phyloP scores from a whole-genome alignment of 2,888 invertebrate species.

The Eretmocerus hayati region DNA sequence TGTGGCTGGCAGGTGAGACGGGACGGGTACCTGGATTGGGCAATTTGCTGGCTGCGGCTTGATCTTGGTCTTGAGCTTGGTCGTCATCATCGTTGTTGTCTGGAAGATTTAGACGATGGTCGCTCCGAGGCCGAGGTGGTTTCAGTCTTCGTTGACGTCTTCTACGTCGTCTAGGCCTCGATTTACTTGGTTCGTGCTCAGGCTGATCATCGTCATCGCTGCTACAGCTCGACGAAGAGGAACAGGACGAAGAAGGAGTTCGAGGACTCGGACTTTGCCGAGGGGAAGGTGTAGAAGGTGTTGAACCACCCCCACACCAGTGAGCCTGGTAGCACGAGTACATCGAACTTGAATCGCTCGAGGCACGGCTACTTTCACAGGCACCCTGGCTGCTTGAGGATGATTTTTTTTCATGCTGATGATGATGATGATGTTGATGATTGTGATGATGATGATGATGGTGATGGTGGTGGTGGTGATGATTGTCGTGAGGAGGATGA shows the following conservation, averaged over 20 bases:
- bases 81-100: conserved; percentile 9
- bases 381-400: conserved; percentile 35
- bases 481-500: conserved; percentile 42
- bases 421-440: conserved; percentile 41
- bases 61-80: conserved; percentile 36
- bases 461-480: conserved; percentile 46
- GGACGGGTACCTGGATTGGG: conserved; percentile 44
- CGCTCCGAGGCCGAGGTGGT: conserved; percentile 10
- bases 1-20: conserved; percentile 7
- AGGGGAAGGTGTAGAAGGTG: conserved; percentile 36
- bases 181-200: conserved; percentile 23
- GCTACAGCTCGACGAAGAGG: conserved; percentile 35
- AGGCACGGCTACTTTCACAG: conserved; percentile 32
- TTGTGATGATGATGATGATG: conserved; percentile 43
- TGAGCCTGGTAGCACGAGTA: conserved; percentile 44
- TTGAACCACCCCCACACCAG: conserved; percentile 44
- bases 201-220: conserved; percentile 36
- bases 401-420: conserved; percentile 26
- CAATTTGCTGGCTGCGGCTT: conserved; percentile 41
- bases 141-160: conserved; percentile 10
- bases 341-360: conserved; percentile 37
- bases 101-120: conserved; percentile 4
- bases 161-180: conserved; percentile 11
- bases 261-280: conserved; percentile 35
- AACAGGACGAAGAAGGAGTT: conserved; percentile 37